These are phyloP conservation scores for Crotophaga sulcirostris DNA, from an alignment of 2,113 vertebrate species.

Conservation along the genomic window DNA sequence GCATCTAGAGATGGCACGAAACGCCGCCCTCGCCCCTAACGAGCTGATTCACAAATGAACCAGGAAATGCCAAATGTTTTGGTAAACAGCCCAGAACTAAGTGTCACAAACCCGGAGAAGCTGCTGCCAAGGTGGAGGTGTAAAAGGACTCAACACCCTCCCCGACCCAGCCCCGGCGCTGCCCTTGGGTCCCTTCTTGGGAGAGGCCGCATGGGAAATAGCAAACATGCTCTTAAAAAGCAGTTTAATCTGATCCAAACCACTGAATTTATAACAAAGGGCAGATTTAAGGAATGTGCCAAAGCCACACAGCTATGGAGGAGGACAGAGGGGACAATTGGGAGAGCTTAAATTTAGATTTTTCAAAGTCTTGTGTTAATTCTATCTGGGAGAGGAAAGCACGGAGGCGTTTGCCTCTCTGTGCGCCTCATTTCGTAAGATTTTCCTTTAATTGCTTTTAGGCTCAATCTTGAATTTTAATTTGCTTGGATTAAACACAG, in stretches of 20 bases:
- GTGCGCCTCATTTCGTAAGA: background rate
- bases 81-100: conserved; percentile 1
- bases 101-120: background rate
- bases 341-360: background rate
- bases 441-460: conserved; percentile 7
- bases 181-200: background rate
- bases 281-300: background rate
- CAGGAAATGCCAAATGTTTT: background rate
- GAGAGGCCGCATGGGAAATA: background rate
- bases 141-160: background rate
- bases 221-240: background rate
- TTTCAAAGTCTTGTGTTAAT: background rate
- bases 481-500: background rate
- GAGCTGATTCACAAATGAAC: background rate
- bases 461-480: background rate
- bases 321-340: background rate
- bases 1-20: background rate
- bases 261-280: background rate
- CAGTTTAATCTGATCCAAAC: background rate
- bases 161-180: background rate
- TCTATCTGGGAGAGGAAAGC: background rate
- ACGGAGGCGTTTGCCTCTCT: background rate
- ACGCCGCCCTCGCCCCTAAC: accelerated
- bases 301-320: background rate
- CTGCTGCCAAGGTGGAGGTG: background rate